phyloP scores from a whole-genome alignment of 2,888 invertebrate genomes.

The Mylabris sibirica region DNA sequence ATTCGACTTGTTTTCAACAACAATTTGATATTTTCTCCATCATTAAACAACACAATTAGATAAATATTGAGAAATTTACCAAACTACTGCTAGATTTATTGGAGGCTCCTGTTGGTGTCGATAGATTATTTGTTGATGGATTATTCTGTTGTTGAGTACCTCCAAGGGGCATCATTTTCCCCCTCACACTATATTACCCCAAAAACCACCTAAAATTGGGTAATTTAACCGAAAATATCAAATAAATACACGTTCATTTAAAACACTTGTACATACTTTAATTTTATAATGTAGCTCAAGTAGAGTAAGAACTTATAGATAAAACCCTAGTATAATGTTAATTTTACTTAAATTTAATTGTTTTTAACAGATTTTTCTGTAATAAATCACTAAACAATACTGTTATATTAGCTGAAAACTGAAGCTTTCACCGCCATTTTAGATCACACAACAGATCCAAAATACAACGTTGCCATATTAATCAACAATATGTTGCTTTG shows the following conservation, averaged over 20 bases:
- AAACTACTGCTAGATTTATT: constrained; percentile 66
- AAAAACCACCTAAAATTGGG: not conserved
- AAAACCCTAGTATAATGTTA: not conserved
- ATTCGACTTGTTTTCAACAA: not conserved
- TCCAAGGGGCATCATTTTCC: constrained; percentile 75
- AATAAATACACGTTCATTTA: not conserved
- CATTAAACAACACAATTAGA: not conserved
- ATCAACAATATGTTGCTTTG: too few relatives aligned
- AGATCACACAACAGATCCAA: not conserved
- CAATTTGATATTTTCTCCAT: not conserved
- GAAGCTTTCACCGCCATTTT: not conserved
- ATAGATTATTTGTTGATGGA: constrained; percentile 61
- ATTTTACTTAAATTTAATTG: not conserved
- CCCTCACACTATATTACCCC: not conserved
- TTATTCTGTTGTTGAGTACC: constrained; percentile 68
- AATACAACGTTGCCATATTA: not conserved
- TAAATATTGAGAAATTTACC: constrained; percentile 52
- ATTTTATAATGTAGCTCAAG: not conserved
- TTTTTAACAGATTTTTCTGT: not conserved
- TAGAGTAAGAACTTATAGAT: not conserved
- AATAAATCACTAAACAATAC: not conserved
- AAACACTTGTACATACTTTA: not conserved
- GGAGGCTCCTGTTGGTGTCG: constrained; percentile 65
- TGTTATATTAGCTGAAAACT: not conserved
- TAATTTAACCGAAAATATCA: not conserved